A percentile compares a stretch with the other conserved stretches of the same genome.
phyloP scores from a whole-genome alignment of 2,113 vertebrate genomes.

The Dermatemys mawii region DNA sequence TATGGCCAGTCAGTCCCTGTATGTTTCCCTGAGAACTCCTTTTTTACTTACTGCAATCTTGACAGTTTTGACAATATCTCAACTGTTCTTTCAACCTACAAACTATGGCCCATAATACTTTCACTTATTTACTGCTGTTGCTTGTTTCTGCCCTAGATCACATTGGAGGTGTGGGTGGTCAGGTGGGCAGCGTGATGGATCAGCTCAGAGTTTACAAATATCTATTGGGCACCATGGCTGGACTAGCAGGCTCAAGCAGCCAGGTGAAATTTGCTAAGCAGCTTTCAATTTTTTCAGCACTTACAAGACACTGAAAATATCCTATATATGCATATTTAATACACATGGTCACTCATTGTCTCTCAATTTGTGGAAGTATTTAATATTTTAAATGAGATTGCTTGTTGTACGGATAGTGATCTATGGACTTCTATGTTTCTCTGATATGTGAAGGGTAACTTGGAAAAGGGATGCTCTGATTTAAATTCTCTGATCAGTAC shows the following conservation, averaged over 20 bases:
- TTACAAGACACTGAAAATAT: background rate
- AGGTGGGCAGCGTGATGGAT: background rate
- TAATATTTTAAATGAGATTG: background rate
- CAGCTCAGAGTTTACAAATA: background rate
- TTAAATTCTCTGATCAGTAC: fast-evolving
- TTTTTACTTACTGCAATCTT: constrained; percentile 2
- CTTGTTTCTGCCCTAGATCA: background rate
- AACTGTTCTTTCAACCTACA: constrained; percentile 9
- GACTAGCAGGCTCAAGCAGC: background rate
- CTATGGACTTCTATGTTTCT: too few species aligned
- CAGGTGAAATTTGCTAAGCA: background rate
- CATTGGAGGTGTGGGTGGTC: background rate
- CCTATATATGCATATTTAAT: background rate
- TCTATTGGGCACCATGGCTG: background rate
- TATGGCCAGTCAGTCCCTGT: background rate
- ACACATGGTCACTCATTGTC: background rate
- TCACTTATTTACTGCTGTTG: background rate
- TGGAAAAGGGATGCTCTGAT: background rate
- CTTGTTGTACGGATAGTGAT: background rate
- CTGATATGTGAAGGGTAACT: background rate
- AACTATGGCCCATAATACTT: background rate
- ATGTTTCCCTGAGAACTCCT: background rate
- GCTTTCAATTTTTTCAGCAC: background rate
- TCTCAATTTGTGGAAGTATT: background rate
- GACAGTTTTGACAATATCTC: too few species aligned